Evolutionary conservation across 2,797 vertebrate genomes (phyloP).

Genomic region (Synaphobranchus kaupii): DNA sequence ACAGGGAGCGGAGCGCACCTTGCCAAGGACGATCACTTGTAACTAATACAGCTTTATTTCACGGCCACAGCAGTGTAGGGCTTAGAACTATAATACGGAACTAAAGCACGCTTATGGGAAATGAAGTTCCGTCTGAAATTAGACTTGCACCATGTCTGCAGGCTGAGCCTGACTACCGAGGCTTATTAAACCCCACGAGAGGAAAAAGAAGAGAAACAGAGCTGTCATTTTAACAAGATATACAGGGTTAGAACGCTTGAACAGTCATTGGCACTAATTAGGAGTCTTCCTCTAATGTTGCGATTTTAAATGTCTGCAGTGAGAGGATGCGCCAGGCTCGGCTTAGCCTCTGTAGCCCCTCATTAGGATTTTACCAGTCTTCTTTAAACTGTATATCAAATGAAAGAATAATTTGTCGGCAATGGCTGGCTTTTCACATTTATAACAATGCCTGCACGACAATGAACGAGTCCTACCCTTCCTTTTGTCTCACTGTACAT

Average conservation of each 20-base stretch:
- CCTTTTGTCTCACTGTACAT: constrained; percentile 24
- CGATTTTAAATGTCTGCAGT: constrained; percentile 28
- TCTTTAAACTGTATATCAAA: constrained; percentile 32
- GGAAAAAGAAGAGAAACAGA: neutral
- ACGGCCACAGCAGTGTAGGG: neutral
- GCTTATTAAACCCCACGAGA: constrained; percentile 17
- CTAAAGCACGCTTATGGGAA: constrained; percentile 32
- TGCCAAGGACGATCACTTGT: constrained; percentile 28
- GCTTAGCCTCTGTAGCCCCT: constrained; percentile 22
- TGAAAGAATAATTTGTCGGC: constrained; percentile 29
- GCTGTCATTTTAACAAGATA: constrained; percentile 32
- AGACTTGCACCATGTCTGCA: constrained; percentile 14
- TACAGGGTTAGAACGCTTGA: constrained; percentile 25
- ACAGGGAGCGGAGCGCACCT: constrained; percentile 19
- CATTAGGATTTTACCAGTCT: constrained; percentile 26
- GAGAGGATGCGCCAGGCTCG: constrained; percentile 13
- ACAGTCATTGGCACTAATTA: constrained; percentile 32
- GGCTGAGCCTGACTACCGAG: constrained; percentile 4
- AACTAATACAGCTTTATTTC: constrained; percentile 38
- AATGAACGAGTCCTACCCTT: constrained; percentile 1
- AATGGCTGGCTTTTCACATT: neutral
- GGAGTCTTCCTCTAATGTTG: constrained; percentile 33
- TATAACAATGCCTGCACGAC: neutral
- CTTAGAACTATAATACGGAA: constrained; percentile 27
- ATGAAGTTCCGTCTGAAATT: constrained; percentile 35